Base-by-base conservation (phyloP, 1,140 invertebrate species). In the Fragariocoptes setiger region DNA sequence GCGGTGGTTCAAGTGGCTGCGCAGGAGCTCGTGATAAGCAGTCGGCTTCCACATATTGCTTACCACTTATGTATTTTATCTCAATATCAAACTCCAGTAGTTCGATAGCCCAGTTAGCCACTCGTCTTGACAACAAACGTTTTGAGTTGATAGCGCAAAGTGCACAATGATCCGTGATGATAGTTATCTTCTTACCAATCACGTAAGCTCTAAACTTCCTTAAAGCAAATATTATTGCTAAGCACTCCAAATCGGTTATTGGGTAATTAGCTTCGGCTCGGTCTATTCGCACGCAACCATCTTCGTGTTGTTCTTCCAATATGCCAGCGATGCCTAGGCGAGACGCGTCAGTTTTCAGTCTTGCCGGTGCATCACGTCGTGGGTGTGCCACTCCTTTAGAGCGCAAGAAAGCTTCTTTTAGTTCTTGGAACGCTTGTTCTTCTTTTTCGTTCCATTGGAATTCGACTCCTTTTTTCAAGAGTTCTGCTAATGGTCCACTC, bases 221-320 rank as follows among this genome's bases (percentile, higher is more conserved):
- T 38, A 62, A 43, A 14, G 56, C 58, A 51, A 53, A 62, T 31
- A 64, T 44, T 19, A 67, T 55, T 3, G 56, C 53, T 13, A 62
- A 49, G 0, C 54, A 62, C 50, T 69, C 65, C 46, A 60, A 60
- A 22, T 70, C 62, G 3, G 63, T 50, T 43, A 65, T 57, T n/a
- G 52, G 49, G 47, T 66, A 68, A 14, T 60, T 60, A 44, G 50
- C 47, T 49, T 69, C 42, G 8, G 25, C 8, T n/a, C 25, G 8
- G 8, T 8, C 8, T n/a, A 8, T 8, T 8, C 25, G 25, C 8
- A 8, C n/a, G n/a, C 25, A 31, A 31, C 25, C 8, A n/a, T 8
- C 25, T 8, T 8, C 25, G 25, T 8, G 25, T 8, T n/a, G 25
- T n/a, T 31, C 25, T n/a, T 31, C 25, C 25, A 31, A n/a, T n/a